A percentile compares a stretch with the other conserved stretches of the same genome.
Evolutionary conservation across 2,113 vertebrate species (phyloP).

Genomic region (Brienomyrus longianalis): DNA sequence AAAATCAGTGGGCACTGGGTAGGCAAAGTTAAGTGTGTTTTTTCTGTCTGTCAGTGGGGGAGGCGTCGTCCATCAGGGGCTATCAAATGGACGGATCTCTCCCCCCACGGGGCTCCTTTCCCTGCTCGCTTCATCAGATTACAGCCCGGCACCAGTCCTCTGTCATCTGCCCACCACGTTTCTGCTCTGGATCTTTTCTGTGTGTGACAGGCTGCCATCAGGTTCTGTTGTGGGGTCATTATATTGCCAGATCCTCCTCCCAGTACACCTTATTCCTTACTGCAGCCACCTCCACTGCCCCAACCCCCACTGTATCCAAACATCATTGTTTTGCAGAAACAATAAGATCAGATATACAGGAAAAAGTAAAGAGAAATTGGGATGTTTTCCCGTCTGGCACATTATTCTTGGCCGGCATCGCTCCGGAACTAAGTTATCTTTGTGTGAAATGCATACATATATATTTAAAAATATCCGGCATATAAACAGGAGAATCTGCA

Average conservation of each 20-base stretch:
- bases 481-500: slow-evolving; percentile 10
- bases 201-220: not conserved
- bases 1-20: not conserved
- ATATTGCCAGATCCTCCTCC: not conserved
- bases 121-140: not conserved
- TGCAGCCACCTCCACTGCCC: not conserved
- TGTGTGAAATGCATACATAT: not conserved
- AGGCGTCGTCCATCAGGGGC: not conserved
- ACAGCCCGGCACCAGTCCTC: not conserved
- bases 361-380: not conserved
- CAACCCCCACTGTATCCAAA: not conserved
- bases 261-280: not conserved
- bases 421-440: not conserved
- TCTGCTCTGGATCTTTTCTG: not conserved
- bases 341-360: slow-evolving; percentile 6
- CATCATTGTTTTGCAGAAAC: slow-evolving; percentile 11
- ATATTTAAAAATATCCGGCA: not conserved
- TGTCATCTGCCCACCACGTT: not conserved
- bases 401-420: not conserved
- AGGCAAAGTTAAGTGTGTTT: not conserved
- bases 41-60: not conserved
- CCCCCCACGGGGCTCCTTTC: not conserved
- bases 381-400: not conserved
- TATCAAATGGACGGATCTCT: not conserved
- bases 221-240: not conserved